phyloP scores from a whole-genome alignment of 2,113 vertebrate genomes.

The Oreotrochilus melanogaster region DNA sequence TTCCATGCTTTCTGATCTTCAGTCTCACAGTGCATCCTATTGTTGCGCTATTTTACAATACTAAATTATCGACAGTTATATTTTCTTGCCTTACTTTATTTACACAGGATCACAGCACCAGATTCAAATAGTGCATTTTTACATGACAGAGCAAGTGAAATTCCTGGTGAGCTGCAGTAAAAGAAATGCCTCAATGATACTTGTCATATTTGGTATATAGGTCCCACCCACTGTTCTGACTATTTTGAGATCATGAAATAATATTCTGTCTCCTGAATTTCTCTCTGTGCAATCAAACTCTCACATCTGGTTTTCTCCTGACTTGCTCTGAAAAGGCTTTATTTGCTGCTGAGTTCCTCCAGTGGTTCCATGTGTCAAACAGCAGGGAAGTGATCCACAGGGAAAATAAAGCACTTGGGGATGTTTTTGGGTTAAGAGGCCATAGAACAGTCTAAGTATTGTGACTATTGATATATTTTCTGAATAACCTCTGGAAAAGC shows the following conservation, averaged over 20 bases:
- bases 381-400: neutral
- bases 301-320: neutral
- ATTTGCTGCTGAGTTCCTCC: neutral
- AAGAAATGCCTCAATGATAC: neutral
- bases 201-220: neutral
- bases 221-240: neutral
- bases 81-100: slow-evolving; percentile 34
- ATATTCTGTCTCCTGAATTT: neutral
- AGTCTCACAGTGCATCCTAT: neutral
- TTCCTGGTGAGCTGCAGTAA: neutral
- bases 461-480: neutral
- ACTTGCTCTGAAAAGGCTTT: neutral
- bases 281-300: neutral
- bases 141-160: neutral
- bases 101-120: slow-evolving; percentile 43
- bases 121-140: slow-evolving; percentile 38
- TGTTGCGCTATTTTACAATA: neutral
- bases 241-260: neutral
- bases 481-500: neutral
- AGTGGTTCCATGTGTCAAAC: neutral
- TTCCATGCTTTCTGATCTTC: slow-evolving; percentile 6
- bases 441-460: neutral
- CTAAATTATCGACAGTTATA: neutral
- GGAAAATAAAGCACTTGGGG: slow-evolving; percentile 34
- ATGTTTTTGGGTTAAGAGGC: neutral